These are phyloP conservation scores for Lagenorhynchus albirostris DNA, from an alignment of 2,113 vertebrate species.

Conservation along the genomic window DNA sequence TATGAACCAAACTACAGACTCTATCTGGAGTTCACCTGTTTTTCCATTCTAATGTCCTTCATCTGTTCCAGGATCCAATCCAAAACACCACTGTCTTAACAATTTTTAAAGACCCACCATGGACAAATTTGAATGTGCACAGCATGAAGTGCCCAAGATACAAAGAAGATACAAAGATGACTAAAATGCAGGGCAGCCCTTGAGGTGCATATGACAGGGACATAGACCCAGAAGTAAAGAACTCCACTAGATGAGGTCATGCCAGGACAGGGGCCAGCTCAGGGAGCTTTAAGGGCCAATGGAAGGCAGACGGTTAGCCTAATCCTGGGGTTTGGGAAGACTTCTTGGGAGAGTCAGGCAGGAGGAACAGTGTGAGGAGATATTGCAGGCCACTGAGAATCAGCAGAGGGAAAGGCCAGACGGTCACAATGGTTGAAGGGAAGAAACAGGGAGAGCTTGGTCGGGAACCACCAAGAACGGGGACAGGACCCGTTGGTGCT, in stretches of 20 bases:
- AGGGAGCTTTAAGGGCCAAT: background rate
- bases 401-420: background rate
- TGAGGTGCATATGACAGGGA: accelerated
- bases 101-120: background rate
- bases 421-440: background rate
- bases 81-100: background rate
- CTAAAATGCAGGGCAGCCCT: accelerated
- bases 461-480: background rate
- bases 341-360: background rate
- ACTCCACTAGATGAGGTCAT: background rate
- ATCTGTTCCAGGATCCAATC: background rate
- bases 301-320: background rate
- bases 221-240: background rate
- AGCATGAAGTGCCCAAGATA: background rate
- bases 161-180: background rate
- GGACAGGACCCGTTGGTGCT: background rate
- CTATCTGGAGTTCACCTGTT: background rate
- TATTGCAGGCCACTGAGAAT: background rate
- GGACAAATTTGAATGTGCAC: background rate
- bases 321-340: background rate
- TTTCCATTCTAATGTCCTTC: background rate
- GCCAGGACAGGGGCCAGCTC: background rate
- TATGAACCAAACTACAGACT: background rate
- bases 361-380: background rate
- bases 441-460: background rate